Base-by-base conservation (phyloP, 1,140 invertebrate genomes). In the Tribolium madens region DNA sequence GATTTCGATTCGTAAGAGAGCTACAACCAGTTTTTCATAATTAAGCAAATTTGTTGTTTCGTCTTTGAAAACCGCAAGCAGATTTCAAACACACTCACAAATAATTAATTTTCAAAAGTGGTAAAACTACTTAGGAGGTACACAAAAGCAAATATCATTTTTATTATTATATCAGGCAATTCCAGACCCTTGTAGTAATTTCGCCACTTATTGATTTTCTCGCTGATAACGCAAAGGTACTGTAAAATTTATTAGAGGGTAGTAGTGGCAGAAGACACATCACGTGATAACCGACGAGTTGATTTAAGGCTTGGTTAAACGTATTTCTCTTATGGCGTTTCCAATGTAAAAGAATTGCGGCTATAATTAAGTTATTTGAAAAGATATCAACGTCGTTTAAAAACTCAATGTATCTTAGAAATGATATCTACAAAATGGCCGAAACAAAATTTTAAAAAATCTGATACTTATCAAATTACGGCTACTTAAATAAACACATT, bases 241-340 rank as follows among this genome's bases (percentile, higher is more conserved):
- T 64, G 57, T 31, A 64, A 64, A 64, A 64, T 64, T 64, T 64
- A 64, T 31, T 33, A 33, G 26, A 7, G 26, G 57, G 57, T 64
- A 36, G 36, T 64, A 36, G 31, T 17, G 57, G 57, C 57, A 64
- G 31, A 14, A 64, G 26, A 14, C 57, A 33, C 14, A 26, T 26
- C 17, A n/a, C 2, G 18, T 26, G 21, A 60, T 26, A 60, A 10
- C n/a, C n/a, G n/a, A n/a, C 18, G 53, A 17, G 18, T 2, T 13
- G 17, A 26, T n/a, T n/a, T n/a, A n/a, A n/a, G n/a, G n/a, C n/a
- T n/a, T n/a, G n/a, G n/a, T n/a, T n/a, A n/a, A n/a, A n/a, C n/a
- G n/a, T n/a, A n/a, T n/a, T n/a, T n/a, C n/a, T n/a, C n/a, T n/a
- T n/a, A n/a, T n/a, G n/a, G n/a, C n/a, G n/a, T n/a, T n/a, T n/a